These are phyloP conservation scores for Catagonus wagneri DNA, from an alignment of 2,113 vertebrate genomes.

Conservation along the genomic window DNA sequence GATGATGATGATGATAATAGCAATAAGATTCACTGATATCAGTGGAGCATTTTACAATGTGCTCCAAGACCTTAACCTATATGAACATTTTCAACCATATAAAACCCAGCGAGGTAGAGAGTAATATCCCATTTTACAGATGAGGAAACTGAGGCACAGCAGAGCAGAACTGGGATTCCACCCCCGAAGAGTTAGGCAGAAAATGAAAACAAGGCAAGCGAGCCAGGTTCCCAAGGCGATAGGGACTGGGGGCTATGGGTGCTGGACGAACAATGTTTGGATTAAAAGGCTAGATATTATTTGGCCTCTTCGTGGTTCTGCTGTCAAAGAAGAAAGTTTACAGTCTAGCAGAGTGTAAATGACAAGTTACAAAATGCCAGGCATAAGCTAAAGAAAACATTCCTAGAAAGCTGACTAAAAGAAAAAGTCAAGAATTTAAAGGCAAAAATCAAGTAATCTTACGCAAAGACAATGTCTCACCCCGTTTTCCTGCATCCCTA, in stretches of 20 bases:
- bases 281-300: background rate
- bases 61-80: background rate
- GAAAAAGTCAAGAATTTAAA: slow-evolving; percentile 34
- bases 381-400: slow-evolving; percentile 41
- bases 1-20: background rate
- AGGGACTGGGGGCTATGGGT: background rate
- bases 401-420: background rate
- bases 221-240: background rate
- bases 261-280: background rate
- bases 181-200: background rate
- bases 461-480: background rate
- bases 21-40: background rate
- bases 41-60: background rate
- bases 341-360: background rate
- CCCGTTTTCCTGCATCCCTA: background rate
- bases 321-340: slow-evolving; percentile 24
- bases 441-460: slow-evolving; percentile 38
- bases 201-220: background rate
- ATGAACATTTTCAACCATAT: slow-evolving; percentile 37
- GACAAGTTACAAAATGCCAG: background rate
- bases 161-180: background rate
- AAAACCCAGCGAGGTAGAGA: background rate
- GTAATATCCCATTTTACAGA: background rate
- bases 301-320: background rate
- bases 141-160: background rate